Percentiles rank a stretch among this genome's conserved stretches.
These are phyloP conservation scores for Macrochelys suwanniensis DNA, from an alignment of 2,797 vertebrate genomes.

Conservation along the genomic window DNA sequence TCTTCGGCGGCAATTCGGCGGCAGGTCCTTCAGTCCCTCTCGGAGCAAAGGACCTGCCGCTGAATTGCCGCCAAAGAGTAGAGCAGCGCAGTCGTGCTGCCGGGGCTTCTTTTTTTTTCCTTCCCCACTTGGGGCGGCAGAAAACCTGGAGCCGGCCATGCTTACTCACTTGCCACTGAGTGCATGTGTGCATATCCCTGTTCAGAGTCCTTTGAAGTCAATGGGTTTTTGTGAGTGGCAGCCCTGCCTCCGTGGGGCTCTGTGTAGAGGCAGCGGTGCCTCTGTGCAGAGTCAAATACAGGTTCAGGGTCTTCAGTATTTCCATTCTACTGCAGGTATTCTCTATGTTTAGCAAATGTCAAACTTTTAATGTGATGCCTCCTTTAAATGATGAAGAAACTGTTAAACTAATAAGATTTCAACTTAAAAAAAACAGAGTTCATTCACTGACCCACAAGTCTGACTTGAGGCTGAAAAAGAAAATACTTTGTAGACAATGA, in stretches of 20 bases:
- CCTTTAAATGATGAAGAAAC: background rate
- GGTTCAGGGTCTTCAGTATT: rapidly evolving
- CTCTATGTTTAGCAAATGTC: rapidly evolving
- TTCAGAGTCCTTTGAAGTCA: background rate
- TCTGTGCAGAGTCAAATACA: background rate
- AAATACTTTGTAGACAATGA: background rate
- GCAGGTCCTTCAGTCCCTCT: too few species aligned
- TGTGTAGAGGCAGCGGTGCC: rapidly evolving
- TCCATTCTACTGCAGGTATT: background rate
- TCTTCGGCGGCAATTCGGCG: too few species aligned
- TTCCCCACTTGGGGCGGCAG: too few species aligned
- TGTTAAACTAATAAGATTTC: background rate
- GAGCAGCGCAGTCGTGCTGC: too few species aligned
- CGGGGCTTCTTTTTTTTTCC: too few species aligned
- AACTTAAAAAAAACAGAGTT: background rate
- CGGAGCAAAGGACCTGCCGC: too few species aligned
- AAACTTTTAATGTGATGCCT: background rate
- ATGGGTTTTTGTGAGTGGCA: background rate
- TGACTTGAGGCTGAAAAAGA: background rate
- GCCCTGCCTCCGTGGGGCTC: rapidly evolving
- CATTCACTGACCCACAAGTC: background rate
- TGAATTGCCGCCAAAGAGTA: too few species aligned
- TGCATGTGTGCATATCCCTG: rapidly evolving
- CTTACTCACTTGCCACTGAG: rapidly evolving
- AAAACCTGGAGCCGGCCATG: too few species aligned